Conservation (phyloP, 2,797 vertebrate species). For the Phalloptychus januarius region DNA sequence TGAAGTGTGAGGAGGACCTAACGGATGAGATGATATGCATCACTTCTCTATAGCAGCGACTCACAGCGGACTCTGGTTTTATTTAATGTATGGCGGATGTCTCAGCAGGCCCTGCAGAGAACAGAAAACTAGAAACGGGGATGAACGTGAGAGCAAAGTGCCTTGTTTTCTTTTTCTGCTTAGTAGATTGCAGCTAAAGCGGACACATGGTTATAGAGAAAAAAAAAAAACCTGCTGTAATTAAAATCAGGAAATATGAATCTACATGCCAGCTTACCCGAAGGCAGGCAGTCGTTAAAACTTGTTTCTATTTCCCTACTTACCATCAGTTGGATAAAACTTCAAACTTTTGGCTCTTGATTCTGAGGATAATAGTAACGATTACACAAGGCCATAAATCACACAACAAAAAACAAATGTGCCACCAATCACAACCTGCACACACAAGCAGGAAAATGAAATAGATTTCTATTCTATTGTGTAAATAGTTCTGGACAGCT, state of each 20-base stretch:
- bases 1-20: slow-evolving; percentile 92
- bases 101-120: slow-evolving; percentile 29
- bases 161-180: slow-evolving; percentile 70
- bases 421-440: neutral
- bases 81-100: slow-evolving; percentile 31
- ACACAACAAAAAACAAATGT: slow-evolving; percentile 1
- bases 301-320: slow-evolving; percentile 12
- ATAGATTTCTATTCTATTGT: neutral
- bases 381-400: neutral
- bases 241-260: slow-evolving; percentile 21
- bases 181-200: slow-evolving; percentile 23
- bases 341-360: neutral
- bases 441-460: neutral
- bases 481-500: neutral
- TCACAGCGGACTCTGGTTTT: slow-evolving; percentile 34
- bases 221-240: neutral
- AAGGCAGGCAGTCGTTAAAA: slow-evolving; percentile 1
- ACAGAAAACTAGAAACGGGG: slow-evolving; percentile 30
- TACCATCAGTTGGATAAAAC: slow-evolving; percentile 14
- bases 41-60: slow-evolving; percentile 91
- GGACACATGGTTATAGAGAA: neutral
- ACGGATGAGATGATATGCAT: slow-evolving; percentile 97
- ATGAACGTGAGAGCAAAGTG: slow-evolving; percentile 69
- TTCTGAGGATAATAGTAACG: neutral
- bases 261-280: slow-evolving; percentile 12